Evolutionary conservation across 2,113 vertebrate species (phyloP), one percentile per base, ranked within the genome.

Genomic region (Dendropsophus ebraccatus): DNA sequence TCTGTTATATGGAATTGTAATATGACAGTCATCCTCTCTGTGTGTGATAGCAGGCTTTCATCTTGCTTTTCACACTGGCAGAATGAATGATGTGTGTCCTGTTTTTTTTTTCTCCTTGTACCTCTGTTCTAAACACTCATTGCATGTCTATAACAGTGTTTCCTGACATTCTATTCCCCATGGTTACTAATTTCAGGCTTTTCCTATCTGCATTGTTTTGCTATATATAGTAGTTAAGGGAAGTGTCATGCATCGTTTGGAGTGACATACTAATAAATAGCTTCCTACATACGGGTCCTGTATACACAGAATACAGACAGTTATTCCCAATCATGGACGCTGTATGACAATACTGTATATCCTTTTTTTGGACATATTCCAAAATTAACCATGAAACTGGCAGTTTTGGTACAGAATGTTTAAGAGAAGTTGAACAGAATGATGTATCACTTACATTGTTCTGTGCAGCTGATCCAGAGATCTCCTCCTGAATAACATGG

Each of bases 101-200:
- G 47, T 76, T 54, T 54, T 52, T 25, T 50, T 16, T 25, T 74
- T 49, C 45, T 30, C 14, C 47, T 80, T 86, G 75, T 86, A 80
- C 84, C 84, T 72, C 65, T 86, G 84, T 62, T 58, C 62, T 30
- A 41, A 78, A 70, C 17, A 78, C 23, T 12, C 11, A 69, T 7
- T 58, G 84, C 84, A 86, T 81, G 85, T 21, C 23, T 41, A 72
- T 45, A 32, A 74, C 32, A 25, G 16, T 23, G 25, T 84, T 47
- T 50, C 67, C 19, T 83, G 52, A 74, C 41, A 32, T 54, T 58
- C 19, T 60, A 41, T 12, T 62, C 35, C 1, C 35, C 21, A 45
- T 62, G 54, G 52, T 16, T 79, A 41, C 75, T 30, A 78, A 56
- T 73, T 23, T 19, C 21, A 60, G 52, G 54, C 52, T 79, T 23